Evolutionary conservation across 2,797 vertebrate genomes (phyloP), one percentile per base, ranked within the genome.

Genomic region (Micropoecilia bifurca): DNA sequence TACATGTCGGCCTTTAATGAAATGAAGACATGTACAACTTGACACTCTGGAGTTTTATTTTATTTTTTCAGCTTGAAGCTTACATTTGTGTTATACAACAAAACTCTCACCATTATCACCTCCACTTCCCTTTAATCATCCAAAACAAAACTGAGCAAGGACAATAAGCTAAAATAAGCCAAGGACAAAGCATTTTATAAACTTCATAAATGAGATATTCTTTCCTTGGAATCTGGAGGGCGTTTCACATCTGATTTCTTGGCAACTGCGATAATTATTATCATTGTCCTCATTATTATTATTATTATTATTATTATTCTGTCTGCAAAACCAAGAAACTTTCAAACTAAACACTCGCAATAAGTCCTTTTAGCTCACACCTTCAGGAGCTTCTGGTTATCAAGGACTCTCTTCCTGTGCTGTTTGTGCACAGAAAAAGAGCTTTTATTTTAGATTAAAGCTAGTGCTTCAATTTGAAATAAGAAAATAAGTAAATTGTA

Each of bases 121-220:
- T 39, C 33, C 63, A 8, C 66, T 41, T 68, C 66, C 39, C 36
- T 69, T 25, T n/a, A 41, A 68, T 68, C 68, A 45, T 13, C 68
- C 13, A 28, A 28, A 71, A 45, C 6, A n/a, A 43, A n/a, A 45
- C 25, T 14, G 39, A 71, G 41, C 39, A 71, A n/a, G 6, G 68
- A 45, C 68, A 71, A 16, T n/a, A 5, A 45, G 39, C 68, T 71
- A 45, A 71, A 71, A 71, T 45, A 71, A 71, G 68, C 68, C 68
- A 71, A 45, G 12, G 68, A 45, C 68, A 8, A 25, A 28, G 68
- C 41, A 45, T 45, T 71, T 16, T 43, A 10, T 71, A 71, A 45
- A 69, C 25, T 28, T 43, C 25, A 16, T 6, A 7, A 71, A 45
- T 16, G 5, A 71, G 68, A 71, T 71, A 71, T 71, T 71, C 5